Conservation (phyloP, 2,888 invertebrate genomes). For the Cheilosia variabilis region DNA sequence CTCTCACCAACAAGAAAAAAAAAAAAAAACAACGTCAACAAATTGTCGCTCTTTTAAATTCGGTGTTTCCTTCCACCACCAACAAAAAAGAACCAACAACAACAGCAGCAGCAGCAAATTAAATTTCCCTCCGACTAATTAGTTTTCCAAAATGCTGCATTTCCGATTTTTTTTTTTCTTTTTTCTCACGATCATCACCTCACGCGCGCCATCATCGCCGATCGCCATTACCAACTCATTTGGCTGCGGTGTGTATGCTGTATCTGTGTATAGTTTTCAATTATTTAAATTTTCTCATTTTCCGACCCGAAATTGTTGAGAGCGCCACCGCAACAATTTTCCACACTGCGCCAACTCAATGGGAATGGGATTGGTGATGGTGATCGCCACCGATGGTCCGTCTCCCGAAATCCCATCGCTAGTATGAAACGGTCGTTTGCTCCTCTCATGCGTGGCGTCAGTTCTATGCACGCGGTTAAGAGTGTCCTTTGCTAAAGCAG, state of each 20-base stretch:
- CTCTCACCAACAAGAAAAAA: slow-evolving; percentile 18
- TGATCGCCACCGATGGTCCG: slow-evolving; percentile 17
- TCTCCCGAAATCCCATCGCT: slow-evolving; percentile 23
- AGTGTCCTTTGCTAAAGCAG: slow-evolving; percentile 9
- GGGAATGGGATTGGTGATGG: slow-evolving; percentile 5
- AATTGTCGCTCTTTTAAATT: slow-evolving; percentile 38
- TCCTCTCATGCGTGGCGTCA: slow-evolving; percentile 51
- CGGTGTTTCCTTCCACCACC: background rate
- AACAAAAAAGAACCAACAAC: slow-evolving; percentile 2
- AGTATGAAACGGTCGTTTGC: slow-evolving; percentile 57
- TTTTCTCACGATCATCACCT: slow-evolving; percentile 42
- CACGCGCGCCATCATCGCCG: slow-evolving; percentile 11
- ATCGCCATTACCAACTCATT: slow-evolving; percentile 7
- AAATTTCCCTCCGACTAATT: slow-evolving; percentile 32
- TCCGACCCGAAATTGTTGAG: slow-evolving; percentile 8
- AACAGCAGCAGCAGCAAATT: background rate
- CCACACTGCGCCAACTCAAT: slow-evolving; percentile 67
- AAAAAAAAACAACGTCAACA: slow-evolving; percentile 19
- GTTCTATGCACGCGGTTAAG: slow-evolving; percentile 1
- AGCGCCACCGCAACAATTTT: slow-evolving; percentile 15
- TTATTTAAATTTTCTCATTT: slow-evolving; percentile 44
- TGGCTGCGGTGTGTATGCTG: slow-evolving; percentile 6
- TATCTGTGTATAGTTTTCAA: slow-evolving; percentile 12
- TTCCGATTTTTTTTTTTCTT: slow-evolving; percentile 17
- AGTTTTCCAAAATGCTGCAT: slow-evolving; percentile 33